These are phyloP conservation scores for Liolophura sinensis DNA, from an alignment of 1,140 invertebrate species.

Conservation along the genomic window DNA sequence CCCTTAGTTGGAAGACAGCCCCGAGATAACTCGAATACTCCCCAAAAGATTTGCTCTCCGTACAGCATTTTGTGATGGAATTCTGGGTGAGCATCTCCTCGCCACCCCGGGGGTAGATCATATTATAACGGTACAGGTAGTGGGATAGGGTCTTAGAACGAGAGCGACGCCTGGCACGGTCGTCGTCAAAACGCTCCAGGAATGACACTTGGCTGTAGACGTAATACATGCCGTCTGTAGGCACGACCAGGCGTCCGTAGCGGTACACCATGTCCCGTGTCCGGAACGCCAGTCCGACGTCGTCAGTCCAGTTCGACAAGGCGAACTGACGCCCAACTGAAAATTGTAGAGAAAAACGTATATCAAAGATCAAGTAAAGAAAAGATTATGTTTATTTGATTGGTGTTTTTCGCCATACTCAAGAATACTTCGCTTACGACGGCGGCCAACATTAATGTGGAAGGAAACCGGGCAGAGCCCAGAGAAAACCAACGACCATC, in stretches of 20 bases:
- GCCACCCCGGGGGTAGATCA: constrained; percentile 45
- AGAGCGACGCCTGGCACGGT: constrained; percentile 12
- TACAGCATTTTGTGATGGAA: constrained; percentile 48
- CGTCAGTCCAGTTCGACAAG: constrained; percentile 40
- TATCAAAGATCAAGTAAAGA: neutral
- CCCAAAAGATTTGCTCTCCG: constrained; percentile 40
- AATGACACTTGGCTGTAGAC: constrained; percentile 49
- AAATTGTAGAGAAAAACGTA: constrained; percentile 7
- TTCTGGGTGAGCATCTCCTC: constrained; percentile 50
- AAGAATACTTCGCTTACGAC: no score
- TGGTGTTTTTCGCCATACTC: no score
- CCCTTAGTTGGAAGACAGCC: constrained; percentile 43
- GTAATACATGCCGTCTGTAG: constrained; percentile 43
- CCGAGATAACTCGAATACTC: constrained; percentile 51
- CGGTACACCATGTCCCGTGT: constrained; percentile 38
- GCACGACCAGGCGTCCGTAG: constrained; percentile 45
- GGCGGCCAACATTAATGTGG: no score
- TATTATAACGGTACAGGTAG: constrained; percentile 50
- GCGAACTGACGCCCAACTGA: constrained; percentile 45
- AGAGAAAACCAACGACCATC: no score
- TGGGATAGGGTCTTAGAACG: constrained; percentile 33
- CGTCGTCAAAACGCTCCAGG: constrained; percentile 32
- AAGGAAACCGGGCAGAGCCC: no score
- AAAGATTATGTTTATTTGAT: no score
- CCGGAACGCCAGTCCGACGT: constrained; percentile 41